phyloP scores from a whole-genome alignment of 2,113 vertebrate genomes.

The Lagopus leucura region DNA sequence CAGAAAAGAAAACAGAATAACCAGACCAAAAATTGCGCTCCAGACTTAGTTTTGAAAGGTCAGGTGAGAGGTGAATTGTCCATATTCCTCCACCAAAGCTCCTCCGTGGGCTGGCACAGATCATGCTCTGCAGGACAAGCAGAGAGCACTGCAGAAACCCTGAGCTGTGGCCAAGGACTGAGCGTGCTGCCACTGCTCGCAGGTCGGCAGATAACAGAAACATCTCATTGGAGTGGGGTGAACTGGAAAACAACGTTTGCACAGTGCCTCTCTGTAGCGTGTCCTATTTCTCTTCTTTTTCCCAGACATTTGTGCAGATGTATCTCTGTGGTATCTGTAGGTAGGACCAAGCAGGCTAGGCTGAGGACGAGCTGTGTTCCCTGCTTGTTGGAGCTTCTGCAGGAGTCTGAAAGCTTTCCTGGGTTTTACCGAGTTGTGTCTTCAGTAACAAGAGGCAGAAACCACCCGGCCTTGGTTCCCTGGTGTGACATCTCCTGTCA shows the following conservation, averaged over 20 bases:
- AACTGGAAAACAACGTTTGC: neutral
- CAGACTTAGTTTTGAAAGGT: neutral
- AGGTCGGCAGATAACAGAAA: neutral
- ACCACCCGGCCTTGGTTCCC: accelerated
- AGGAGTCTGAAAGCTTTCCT: neutral
- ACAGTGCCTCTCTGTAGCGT: neutral
- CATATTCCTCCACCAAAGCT: neutral
- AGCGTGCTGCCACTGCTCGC: accelerated
- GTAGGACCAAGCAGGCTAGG: neutral
- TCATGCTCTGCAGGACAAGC: neutral
- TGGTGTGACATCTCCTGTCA: neutral
- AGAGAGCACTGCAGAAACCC: neutral
- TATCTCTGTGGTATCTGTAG: neutral
- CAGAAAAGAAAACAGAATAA: neutral
- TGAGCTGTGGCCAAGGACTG: neutral
- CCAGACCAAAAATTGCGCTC: neutral
- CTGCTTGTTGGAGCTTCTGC: neutral
- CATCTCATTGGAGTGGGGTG: neutral
- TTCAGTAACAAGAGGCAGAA: neutral
- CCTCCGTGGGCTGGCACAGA: neutral
- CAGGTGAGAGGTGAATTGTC: neutral
- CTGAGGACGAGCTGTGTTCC: accelerated
- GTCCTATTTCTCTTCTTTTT: neutral
- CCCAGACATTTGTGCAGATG: neutral
- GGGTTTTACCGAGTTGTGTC: neutral